Evolutionary conservation across 2,888 invertebrate species (phyloP).

Genomic region (Melinaea marsaeus): DNA sequence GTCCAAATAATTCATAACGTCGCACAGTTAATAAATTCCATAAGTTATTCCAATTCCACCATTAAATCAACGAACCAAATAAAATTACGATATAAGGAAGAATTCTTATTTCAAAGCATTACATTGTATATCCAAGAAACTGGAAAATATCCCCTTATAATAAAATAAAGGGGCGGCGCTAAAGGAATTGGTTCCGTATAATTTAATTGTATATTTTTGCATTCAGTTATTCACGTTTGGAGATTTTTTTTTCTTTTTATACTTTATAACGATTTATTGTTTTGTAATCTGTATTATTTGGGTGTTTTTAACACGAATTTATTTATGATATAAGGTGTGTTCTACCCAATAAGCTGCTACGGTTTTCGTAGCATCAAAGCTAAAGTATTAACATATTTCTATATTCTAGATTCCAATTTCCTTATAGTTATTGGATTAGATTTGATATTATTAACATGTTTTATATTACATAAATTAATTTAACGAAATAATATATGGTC

Average conservation of each 20-base stretch:
- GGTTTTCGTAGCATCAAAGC: no score
- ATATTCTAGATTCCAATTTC: no score
- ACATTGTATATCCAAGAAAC: constrained; percentile 18
- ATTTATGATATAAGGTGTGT: no score
- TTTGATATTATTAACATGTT: no score
- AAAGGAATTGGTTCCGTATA: constrained; percentile 21
- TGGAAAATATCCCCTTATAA: constrained; percentile 28
- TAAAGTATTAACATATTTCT: no score
- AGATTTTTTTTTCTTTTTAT: background rate
- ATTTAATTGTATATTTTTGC: constrained; percentile 31
- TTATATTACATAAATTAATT: no score
- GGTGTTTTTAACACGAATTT: no score
- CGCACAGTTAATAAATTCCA: constrained; percentile 3
- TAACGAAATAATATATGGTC: no score
- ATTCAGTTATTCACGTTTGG: constrained; percentile 8
- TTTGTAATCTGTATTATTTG: background rate
- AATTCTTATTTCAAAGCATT: constrained; percentile 21
- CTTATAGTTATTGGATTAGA: no score
- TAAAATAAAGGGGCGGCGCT: constrained; percentile 17
- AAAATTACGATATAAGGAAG: constrained; percentile 24
- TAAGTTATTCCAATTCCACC: constrained; percentile 14
- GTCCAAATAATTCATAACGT: background rate
- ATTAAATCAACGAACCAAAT: constrained; percentile 21
- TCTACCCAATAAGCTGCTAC: no score
- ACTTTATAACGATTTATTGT: background rate